phyloP scores from a whole-genome alignment of 2,888 invertebrate species.

The Dryocosmus kuriphilus region DNA sequence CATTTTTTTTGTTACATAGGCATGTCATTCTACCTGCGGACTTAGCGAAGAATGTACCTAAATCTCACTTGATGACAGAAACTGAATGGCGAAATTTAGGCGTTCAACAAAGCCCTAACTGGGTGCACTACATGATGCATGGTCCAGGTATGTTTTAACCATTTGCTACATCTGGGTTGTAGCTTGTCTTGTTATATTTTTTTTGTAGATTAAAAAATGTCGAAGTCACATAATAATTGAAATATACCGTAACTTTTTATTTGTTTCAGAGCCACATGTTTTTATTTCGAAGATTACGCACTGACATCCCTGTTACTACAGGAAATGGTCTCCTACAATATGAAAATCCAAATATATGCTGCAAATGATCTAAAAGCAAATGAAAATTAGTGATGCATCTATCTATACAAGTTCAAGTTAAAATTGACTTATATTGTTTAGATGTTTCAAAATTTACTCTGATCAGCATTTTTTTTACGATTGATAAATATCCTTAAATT shows the following conservation, averaged over 20 bases:
- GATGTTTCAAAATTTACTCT: too few species aligned
- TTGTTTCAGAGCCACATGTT: conserved; percentile 87
- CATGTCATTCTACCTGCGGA: conserved; percentile 95
- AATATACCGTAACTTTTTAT: conserved; percentile 27
- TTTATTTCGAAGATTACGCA: conserved; percentile 86
- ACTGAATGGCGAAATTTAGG: conserved; percentile 96
- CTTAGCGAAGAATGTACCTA: conserved; percentile 90
- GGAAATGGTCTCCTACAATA: background rate
- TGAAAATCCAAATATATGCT: background rate
- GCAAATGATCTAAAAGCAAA: background rate
- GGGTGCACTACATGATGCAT: conserved; percentile 95
- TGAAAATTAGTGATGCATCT: background rate
- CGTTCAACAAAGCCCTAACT: conserved; percentile 95
- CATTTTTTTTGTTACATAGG: conserved; percentile 78
- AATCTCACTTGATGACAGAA: conserved; percentile 95
- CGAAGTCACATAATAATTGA: background rate
- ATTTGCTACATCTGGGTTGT: too few species aligned
- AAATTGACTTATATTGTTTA: too few species aligned
- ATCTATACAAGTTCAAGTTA: background rate
- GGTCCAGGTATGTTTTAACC: conserved; percentile 81
- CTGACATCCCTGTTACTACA: conserved; percentile 54
- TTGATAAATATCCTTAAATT: too few species aligned
- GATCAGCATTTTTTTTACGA: too few species aligned
- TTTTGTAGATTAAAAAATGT: too few species aligned
- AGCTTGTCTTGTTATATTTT: background rate